Evolutionary conservation across 2,113 vertebrate genomes (phyloP).

Genomic region (Formicarius rufipectus): DNA sequence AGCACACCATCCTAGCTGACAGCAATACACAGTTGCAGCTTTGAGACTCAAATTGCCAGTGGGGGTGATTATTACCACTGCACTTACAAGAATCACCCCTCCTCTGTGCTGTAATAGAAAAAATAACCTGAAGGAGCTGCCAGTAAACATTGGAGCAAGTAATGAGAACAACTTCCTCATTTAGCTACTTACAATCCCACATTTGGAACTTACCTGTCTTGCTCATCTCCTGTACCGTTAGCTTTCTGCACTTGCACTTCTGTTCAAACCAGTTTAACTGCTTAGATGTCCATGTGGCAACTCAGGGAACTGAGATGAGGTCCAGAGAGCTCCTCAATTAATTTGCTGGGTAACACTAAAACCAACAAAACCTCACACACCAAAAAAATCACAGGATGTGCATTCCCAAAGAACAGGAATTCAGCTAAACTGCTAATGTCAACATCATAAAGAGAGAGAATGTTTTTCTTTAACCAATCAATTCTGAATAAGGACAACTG

Average conservation of each 20-base stretch:
- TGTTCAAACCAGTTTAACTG: not conserved
- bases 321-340: not conserved
- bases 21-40: rapidly evolving
- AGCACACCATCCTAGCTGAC: not conserved
- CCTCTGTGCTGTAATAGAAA: not conserved
- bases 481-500: not conserved
- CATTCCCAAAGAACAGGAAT: not conserved
- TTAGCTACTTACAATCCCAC: not conserved
- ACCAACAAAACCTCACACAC: not conserved
- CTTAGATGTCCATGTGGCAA: not conserved
- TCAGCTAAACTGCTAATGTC: not conserved
- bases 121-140: not conserved
- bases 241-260: not conserved
- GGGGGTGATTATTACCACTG: not conserved
- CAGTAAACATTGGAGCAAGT: not conserved
- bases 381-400: not conserved
- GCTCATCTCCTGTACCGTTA: not conserved
- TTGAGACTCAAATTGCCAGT: not conserved
- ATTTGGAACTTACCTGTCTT: not conserved
- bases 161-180: not conserved
- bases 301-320: not conserved
- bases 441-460: not conserved
- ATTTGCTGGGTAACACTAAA: not conserved
- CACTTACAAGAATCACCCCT: not conserved
- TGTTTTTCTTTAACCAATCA: not conserved